Percentiles rank a stretch among this genome's conserved stretches.
phyloP scores from a whole-genome alignment of 2,113 vertebrate genomes.

The Perccottus glenii region DNA sequence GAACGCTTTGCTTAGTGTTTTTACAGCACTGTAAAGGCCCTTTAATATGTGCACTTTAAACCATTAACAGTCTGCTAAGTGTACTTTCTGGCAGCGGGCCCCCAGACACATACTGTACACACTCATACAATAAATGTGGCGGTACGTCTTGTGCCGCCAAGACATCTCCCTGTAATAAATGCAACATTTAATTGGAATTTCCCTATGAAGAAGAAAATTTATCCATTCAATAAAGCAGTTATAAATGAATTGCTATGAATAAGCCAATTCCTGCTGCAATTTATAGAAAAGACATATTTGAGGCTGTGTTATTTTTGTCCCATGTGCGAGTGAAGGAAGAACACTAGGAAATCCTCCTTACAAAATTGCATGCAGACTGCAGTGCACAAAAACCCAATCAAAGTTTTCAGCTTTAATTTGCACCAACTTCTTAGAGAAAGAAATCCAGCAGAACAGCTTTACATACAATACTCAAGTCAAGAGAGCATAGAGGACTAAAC shows the following conservation, averaged over 20 bases:
- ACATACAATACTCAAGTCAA: conserved; percentile 22
- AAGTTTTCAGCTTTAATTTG: conserved; percentile 24
- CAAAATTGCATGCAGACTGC: conserved; percentile 20
- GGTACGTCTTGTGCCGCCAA: background rate
- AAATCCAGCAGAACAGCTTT: conserved; percentile 5
- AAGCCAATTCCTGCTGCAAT: conserved; percentile 18
- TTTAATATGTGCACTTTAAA: conserved; percentile 27
- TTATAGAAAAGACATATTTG: conserved; percentile 15
- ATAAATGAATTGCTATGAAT: conserved; percentile 7
- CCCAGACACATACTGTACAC: background rate
- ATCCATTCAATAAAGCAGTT: conserved; percentile 7
- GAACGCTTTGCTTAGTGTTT: conserved; percentile 15
- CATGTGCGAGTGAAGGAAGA: background rate
- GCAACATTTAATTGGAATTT: conserved; percentile 8
- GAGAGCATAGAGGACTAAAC: background rate
- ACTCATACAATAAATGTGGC: conserved; percentile 1
- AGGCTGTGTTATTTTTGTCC: conserved; percentile 7
- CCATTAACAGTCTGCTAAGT: conserved; percentile 30
- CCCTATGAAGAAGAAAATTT: conserved; percentile 2
- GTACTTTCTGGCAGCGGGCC: conserved; percentile 1
- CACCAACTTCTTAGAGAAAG: conserved; percentile 1
- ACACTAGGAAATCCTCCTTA: conserved; percentile 2
- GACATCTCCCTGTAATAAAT: conserved; percentile 2
- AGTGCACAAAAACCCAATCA: conserved; percentile 16
- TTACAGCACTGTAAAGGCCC: conserved; percentile 23